Conservation (phyloP, 2,113 vertebrate genomes). For the Daboia siamensis region DNA sequence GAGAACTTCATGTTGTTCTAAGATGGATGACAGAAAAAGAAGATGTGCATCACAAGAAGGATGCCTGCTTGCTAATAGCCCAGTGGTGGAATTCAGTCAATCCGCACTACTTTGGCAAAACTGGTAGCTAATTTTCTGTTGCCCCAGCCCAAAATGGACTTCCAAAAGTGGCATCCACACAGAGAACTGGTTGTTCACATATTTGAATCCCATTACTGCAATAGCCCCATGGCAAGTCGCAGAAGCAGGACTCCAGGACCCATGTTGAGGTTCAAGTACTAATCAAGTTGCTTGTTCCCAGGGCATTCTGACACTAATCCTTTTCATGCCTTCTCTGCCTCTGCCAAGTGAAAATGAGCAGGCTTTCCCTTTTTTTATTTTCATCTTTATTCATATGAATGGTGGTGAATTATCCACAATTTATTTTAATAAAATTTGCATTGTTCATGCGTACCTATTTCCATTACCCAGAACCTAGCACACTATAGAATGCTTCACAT, state of each 20-base stretch:
- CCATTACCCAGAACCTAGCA: background rate
- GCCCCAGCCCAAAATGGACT: too few species aligned
- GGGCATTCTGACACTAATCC: background rate
- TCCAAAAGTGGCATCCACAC: too few species aligned
- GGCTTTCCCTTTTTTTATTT: background rate
- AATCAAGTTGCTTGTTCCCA: background rate
- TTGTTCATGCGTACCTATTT: background rate
- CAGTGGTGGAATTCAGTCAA: too few species aligned
- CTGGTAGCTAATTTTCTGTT: too few species aligned
- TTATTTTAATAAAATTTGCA: background rate
- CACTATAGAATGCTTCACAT: background rate
- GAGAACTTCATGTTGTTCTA: background rate
- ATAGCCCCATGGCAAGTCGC: background rate
- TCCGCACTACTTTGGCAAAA: too few species aligned
- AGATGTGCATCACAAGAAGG: background rate
- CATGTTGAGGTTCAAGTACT: background rate
- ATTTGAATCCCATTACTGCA: background rate
- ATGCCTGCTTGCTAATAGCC: background rate
- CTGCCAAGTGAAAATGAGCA: background rate
- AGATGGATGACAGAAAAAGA: background rate
- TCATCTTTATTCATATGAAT: background rate
- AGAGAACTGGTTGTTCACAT: too few species aligned
- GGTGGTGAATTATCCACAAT: background rate
- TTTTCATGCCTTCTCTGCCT: background rate
- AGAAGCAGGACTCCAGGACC: background rate